Conservation (phyloP, 2,797 vertebrate species). For the Centroberyx gerrardi region DNA sequence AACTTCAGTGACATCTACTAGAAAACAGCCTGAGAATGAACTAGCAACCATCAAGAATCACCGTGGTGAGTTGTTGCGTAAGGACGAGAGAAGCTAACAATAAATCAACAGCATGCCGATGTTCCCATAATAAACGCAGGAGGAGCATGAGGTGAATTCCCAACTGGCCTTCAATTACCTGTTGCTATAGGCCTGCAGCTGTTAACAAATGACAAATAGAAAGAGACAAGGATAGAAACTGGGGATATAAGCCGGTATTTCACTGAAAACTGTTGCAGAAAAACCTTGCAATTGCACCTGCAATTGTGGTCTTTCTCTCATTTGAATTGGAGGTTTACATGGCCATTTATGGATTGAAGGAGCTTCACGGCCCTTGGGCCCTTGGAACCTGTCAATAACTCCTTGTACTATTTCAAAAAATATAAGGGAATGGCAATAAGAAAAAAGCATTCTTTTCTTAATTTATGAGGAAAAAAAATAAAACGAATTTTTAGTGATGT, state of each 20-base stretch:
- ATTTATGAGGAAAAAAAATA: background rate
- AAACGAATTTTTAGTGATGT: background rate
- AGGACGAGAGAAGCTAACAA: background rate
- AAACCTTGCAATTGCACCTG: background rate
- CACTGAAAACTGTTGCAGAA: constrained; percentile 2
- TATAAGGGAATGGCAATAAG: too few species aligned
- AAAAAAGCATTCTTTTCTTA: too few species aligned
- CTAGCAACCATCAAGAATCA: background rate
- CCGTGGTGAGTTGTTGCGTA: background rate
- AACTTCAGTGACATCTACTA: background rate
- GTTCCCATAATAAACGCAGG: too few species aligned
- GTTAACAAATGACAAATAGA: constrained; percentile 5
- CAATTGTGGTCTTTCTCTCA: background rate
- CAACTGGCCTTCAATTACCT: background rate
- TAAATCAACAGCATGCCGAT: too few species aligned
- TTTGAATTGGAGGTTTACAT: background rate
- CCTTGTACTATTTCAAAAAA: background rate
- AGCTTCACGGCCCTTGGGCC: background rate
- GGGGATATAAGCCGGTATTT: background rate
- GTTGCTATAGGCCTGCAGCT: constrained; percentile 23
- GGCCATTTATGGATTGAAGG: background rate
- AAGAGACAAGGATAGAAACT: background rate
- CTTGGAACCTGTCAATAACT: background rate
- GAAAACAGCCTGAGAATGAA: background rate
- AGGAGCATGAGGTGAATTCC: background rate